Percentiles rank a stretch among this genome's conserved stretches.
Evolutionary conservation across 2,888 invertebrate species (phyloP).

Genomic region (Andrena dorsata): DNA sequence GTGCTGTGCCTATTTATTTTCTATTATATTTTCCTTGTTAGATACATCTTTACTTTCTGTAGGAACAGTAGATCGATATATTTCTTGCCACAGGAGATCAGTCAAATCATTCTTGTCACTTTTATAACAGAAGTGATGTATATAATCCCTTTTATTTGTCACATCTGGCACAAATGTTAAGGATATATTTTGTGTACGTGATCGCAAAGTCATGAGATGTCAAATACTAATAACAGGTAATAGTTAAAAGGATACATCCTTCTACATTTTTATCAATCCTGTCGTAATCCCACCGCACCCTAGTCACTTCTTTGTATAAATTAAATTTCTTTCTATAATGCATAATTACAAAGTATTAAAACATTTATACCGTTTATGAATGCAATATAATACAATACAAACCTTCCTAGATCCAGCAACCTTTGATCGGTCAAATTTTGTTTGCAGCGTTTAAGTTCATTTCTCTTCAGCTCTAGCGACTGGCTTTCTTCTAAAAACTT

Average conservation of each 20-base stretch:
- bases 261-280: slow-evolving; percentile 46
- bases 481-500: slow-evolving; percentile 59
- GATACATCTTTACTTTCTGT: slow-evolving; percentile 10
- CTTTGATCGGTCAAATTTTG: slow-evolving; percentile 64
- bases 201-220: neutral
- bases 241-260: slow-evolving; percentile 73
- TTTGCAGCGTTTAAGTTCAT: slow-evolving; percentile 60
- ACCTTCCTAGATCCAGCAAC: slow-evolving; percentile 68
- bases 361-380: neutral
- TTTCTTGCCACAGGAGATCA: slow-evolving; percentile 73
- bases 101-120: slow-evolving; percentile 54
- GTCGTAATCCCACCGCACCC: slow-evolving; percentile 73
- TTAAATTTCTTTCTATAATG: slow-evolving; percentile 66
- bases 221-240: neutral
- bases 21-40: slow-evolving; percentile 63
- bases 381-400: slow-evolving; percentile 8
- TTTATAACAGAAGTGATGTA: slow-evolving; percentile 70
- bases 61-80: slow-evolving; percentile 60
- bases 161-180: slow-evolving; percentile 64
- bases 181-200: neutral
- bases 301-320: slow-evolving; percentile 69
- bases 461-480: slow-evolving; percentile 54
- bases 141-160: slow-evolving; percentile 70
- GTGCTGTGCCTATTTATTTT: slow-evolving; percentile 55
- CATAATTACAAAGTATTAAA: slow-evolving; percentile 9